These are phyloP conservation scores for Notamacropus eugenii DNA, from an alignment of 2,797 vertebrate genomes.

Conservation along the genomic window DNA sequence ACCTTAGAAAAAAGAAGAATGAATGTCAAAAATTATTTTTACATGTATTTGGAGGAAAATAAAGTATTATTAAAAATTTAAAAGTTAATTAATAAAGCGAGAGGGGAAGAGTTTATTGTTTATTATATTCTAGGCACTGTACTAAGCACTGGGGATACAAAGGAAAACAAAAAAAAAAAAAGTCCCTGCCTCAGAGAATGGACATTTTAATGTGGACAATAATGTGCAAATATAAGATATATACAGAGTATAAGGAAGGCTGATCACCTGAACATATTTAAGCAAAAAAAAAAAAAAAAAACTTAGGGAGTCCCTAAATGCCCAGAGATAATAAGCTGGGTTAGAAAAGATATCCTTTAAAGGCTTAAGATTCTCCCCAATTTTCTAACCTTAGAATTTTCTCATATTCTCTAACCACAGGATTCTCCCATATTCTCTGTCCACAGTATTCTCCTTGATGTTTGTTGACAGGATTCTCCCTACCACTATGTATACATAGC, in stretches of 20 bases:
- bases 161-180: neutral
- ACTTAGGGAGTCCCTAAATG: neutral
- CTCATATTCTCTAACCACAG: neutral
- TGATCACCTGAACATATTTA: neutral
- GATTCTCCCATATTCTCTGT: neutral
- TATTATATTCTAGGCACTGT: neutral
- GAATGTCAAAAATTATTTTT: neutral
- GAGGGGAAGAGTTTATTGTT: neutral
- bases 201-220: neutral
- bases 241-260: neutral
- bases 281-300: neutral
- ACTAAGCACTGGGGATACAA: neutral
- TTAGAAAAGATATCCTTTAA: neutral
- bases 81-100: neutral
- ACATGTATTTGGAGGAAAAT: neutral
- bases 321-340: neutral
- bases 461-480: neutral
- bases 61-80: neutral
- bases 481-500: neutral
- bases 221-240: neutral
- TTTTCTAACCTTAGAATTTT: neutral
- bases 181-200: neutral
- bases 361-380: neutral
- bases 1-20: neutral
- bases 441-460: neutral